Conservation (phyloP, 2,888 invertebrate genomes). For the Drepana falcataria region DNA sequence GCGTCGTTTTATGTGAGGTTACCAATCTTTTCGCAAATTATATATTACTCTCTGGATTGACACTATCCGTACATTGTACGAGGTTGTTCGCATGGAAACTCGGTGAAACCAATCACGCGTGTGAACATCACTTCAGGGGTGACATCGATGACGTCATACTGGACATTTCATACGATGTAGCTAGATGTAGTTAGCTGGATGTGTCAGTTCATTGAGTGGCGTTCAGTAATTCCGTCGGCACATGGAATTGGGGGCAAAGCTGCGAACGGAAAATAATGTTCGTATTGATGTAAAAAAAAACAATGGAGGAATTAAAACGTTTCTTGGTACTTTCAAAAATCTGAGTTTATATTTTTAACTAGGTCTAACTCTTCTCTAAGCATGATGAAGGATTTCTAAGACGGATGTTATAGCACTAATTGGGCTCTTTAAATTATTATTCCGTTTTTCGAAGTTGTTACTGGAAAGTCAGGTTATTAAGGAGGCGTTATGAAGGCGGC, state of each 20-base stretch:
- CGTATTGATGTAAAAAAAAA: neutral
- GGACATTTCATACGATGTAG: slow-evolving; percentile 16
- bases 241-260: neutral
- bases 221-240: neutral
- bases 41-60: slow-evolving; percentile 17
- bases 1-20: too few relatives aligned
- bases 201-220: slow-evolving; percentile 9
- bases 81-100: slow-evolving; percentile 38
- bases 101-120: slow-evolving; percentile 47
- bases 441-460: too few relatives aligned
- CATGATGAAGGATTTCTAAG: too few relatives aligned
- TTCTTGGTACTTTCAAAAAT: too few relatives aligned
- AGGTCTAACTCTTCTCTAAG: too few relatives aligned
- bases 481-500: too few relatives aligned
- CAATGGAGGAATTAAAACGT: neutral
- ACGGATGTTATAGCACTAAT: too few relatives aligned
- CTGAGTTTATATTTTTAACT: too few relatives aligned
- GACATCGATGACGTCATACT: slow-evolving; percentile 32
- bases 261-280: neutral
- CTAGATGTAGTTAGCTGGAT: slow-evolving; percentile 9
- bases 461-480: too few relatives aligned
- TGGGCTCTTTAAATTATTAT: too few relatives aligned
- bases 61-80: slow-evolving; percentile 25
- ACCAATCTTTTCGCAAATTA: neutral
- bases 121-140: slow-evolving; percentile 34